These are phyloP conservation scores for Gonioctena quinquepunctata DNA, from an alignment of 1,140 invertebrate genomes.

Conservation along the genomic window DNA sequence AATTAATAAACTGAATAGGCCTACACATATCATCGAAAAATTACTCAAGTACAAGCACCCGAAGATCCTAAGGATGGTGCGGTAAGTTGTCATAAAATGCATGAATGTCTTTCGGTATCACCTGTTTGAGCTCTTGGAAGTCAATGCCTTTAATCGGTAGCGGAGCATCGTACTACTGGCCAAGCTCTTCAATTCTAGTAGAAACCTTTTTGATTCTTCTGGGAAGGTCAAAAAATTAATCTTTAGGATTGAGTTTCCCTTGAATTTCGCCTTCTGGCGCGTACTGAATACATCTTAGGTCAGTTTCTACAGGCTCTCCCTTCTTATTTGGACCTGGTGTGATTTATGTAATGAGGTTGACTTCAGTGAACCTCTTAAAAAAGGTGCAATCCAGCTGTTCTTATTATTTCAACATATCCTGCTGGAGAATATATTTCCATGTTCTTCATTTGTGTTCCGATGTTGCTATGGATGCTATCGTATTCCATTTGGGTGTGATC, in stretches of 20 bases:
- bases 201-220: background rate
- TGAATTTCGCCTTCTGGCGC: background rate
- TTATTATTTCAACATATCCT: constrained; percentile 24
- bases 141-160: background rate
- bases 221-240: background rate
- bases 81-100: background rate
- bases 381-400: constrained; percentile 35
- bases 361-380: background rate
- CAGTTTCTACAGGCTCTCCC: background rate
- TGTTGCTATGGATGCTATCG: constrained; percentile 41
- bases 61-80: too few species aligned
- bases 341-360: background rate
- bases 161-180: too few species aligned
- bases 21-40: background rate
- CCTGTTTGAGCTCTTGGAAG: background rate
- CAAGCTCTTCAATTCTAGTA: too few species aligned
- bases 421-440: constrained; percentile 27
- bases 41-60: too few species aligned
- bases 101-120: background rate
- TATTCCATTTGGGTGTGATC: constrained; percentile 51
- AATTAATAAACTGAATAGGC: background rate
- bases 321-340: background rate
- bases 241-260: background rate
- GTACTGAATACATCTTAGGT: background rate
- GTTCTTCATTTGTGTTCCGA: constrained; percentile 37